phyloP scores from a whole-genome alignment of 2,113 vertebrate genomes.

The Megaceryle maxima region DNA sequence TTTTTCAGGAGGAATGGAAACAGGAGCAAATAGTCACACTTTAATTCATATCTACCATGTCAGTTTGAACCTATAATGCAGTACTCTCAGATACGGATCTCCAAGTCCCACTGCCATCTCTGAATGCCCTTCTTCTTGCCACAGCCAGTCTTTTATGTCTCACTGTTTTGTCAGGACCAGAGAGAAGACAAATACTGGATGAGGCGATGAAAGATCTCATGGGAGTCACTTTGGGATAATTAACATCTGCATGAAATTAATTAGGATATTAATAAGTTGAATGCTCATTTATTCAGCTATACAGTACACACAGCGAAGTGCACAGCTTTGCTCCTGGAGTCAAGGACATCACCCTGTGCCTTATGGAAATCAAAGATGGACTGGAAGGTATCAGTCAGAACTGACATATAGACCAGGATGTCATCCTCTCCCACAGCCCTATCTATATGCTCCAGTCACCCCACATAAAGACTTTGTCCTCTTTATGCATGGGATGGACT shows the following conservation, averaged over 20 bases:
- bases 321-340: neutral
- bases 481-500: neutral
- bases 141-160: neutral
- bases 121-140: neutral
- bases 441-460: rapidly evolving
- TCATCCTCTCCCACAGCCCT: neutral
- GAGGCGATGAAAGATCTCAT: neutral
- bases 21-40: neutral
- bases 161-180: neutral
- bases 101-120: neutral
- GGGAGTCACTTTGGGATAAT: neutral
- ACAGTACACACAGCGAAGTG: neutral
- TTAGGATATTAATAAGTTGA: neutral
- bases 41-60: neutral
- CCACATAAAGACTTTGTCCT: neutral
- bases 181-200: neutral
- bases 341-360: neutral
- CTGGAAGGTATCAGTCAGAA: neutral
- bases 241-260: neutral
- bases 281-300: neutral
- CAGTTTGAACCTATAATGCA: neutral
- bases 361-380: neutral
- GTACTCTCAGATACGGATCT: neutral
- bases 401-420: neutral
- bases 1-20: neutral